These are phyloP conservation scores for Scaptodrosophila lebanonensis DNA, from an alignment of 1,140 invertebrate genomes.

Conservation along the genomic window DNA sequence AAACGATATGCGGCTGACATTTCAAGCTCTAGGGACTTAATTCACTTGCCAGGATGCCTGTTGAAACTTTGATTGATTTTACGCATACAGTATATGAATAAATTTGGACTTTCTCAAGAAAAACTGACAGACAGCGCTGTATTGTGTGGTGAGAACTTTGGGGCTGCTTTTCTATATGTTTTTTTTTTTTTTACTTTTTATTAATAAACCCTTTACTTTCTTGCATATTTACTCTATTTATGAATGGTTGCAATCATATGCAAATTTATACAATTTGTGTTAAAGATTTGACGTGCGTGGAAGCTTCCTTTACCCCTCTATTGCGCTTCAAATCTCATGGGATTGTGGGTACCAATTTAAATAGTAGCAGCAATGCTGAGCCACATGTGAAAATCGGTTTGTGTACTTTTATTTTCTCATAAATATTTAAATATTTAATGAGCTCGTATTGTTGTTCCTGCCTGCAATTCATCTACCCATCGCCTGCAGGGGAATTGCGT, in stretches of 20 bases:
- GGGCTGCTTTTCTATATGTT: no score
- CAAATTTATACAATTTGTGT: conserved; percentile 28
- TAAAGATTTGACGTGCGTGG: conserved; percentile 3
- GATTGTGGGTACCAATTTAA: no score
- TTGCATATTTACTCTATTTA: conserved; percentile 46
- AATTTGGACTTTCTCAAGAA: no score
- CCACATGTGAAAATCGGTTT: conserved; percentile 13
- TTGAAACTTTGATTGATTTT: conserved; percentile 36
- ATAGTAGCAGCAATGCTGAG: conserved; percentile 37
- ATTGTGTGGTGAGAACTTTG: no score
- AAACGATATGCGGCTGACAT: conserved; percentile 48
- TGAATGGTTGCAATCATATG: conserved; percentile 27
- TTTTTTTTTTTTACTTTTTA: conserved; percentile 32
- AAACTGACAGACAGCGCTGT: no score
- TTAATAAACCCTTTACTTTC: conserved; percentile 40
- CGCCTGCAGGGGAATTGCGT: no score
- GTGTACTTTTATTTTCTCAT: conserved; percentile 43
- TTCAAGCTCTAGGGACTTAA: conserved; percentile 46
- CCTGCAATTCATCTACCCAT: no score
- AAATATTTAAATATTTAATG: conserved; percentile 68
- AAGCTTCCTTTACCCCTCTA: not conserved
- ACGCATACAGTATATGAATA: conserved; percentile 32
- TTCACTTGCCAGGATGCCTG: conserved; percentile 30
- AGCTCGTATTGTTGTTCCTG: no score
- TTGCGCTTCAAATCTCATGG: conserved; percentile 15